phyloP scores from a whole-genome alignment of 64 coral and sea anemone genomes.

The Trachythela sp. region DNA sequence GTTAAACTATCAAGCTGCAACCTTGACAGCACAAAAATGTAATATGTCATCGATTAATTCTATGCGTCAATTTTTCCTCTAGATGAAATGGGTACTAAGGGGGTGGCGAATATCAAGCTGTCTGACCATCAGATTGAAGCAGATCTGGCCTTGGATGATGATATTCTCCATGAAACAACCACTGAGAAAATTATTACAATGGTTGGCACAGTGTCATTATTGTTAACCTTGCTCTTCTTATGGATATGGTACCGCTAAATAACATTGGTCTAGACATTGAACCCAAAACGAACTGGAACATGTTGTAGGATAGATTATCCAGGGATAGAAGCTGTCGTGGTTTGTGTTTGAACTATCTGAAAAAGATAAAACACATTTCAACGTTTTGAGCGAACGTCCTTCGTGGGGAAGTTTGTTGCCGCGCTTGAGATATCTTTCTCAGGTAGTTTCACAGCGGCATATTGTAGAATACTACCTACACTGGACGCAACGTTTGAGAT shows the following conservation, averaged over 20 bases:
- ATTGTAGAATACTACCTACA: too few relatives aligned
- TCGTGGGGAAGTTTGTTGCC: too few relatives aligned
- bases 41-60: background rate
- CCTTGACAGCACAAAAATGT: too few relatives aligned
- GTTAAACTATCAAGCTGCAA: too few relatives aligned
- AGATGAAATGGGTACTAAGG: background rate
- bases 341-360: background rate
- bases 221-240: background rate
- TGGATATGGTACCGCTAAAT: conserved; percentile 2
- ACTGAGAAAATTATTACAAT: background rate
- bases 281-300: too few relatives aligned
- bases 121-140: background rate
- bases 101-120: background rate
- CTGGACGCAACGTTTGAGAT: too few relatives aligned
- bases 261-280: background rate
- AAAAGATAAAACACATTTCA: too few relatives aligned
- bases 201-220: background rate
- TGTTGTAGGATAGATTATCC: background rate
- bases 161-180: background rate
- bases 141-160: background rate
- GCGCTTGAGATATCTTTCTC: background rate
- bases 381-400: too few relatives aligned
- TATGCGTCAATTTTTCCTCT: background rate
- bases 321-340: background rate
- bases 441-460: too few relatives aligned